Percentiles rank a stretch among this genome's conserved stretches.
These are phyloP conservation scores for Drosophila littoralis DNA, from an alignment of 1,140 invertebrate species.

Conservation along the genomic window DNA sequence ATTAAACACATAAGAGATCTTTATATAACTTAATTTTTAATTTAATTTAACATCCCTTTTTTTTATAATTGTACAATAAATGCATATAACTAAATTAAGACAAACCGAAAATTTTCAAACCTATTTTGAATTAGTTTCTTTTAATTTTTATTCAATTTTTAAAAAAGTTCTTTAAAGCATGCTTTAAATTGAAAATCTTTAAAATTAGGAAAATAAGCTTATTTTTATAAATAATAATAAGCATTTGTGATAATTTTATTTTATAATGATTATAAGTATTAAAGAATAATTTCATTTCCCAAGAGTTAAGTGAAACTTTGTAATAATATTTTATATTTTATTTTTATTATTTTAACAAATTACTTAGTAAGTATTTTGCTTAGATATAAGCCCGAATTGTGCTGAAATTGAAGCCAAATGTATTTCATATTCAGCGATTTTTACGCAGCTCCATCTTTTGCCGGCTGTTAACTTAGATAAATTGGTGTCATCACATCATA, in stretches of 20 bases:
- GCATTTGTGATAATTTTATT: too few species aligned
- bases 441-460: not conserved
- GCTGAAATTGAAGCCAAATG: conserved; percentile 1
- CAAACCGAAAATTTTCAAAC: not conserved
- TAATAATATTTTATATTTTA: not conserved
- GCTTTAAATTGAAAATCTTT: not conserved
- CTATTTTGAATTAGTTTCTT: too few species aligned
- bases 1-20: conserved; percentile 36
- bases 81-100: not conserved
- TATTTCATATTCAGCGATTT: not conserved
- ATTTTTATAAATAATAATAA: not conserved
- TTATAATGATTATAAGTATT: too few species aligned
- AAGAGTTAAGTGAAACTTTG: not conserved
- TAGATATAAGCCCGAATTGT: not conserved
- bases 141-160: not conserved
- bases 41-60: not conserved
- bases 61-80: not conserved
- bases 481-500: conserved; percentile 84
- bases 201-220: not conserved
- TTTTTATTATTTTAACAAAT: not conserved
- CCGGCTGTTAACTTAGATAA: conserved; percentile 59
- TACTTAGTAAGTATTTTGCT: not conserved
- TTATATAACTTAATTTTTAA: not conserved
- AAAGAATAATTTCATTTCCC: not conserved
- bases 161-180: too few species aligned